Conservation (phyloP, 2,113 vertebrate genomes). For the Strigops habroptila region DNA sequence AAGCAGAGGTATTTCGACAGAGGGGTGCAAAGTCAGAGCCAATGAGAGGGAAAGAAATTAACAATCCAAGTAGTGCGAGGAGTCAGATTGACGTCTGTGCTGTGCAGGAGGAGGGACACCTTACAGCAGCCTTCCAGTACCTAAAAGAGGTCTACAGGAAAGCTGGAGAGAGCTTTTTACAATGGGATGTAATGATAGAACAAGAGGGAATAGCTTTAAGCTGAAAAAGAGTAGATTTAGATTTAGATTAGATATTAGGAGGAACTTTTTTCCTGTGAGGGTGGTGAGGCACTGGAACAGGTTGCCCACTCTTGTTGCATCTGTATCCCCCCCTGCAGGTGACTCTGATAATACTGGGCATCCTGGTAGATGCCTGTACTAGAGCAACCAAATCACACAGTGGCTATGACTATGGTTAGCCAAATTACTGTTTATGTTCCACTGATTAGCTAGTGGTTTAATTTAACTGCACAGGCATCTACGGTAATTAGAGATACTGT, state of each 20-base stretch:
- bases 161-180: too few relatives aligned
- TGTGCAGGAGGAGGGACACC: background rate
- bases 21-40: background rate
- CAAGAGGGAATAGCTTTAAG: too few relatives aligned
- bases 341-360: background rate
- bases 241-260: too few relatives aligned
- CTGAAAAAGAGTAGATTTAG: too few relatives aligned
- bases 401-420: background rate
- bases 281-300: too few relatives aligned
- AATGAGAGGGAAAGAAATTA: background rate
- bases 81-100: accelerated
- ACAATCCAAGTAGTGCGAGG: accelerated
- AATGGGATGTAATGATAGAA: too few relatives aligned
- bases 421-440: background rate
- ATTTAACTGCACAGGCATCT: background rate
- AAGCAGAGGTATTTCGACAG: background rate
- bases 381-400: background rate
- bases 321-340: background rate
- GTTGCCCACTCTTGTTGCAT: background rate
- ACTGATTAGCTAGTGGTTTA: background rate
- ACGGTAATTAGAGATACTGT: background rate
- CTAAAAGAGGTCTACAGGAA: too few relatives aligned
- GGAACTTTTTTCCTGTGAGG: too few relatives aligned
- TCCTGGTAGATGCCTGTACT: background rate
- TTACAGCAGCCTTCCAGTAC: too few relatives aligned